phyloP scores from a whole-genome alignment of 2,113 vertebrate species.

The Chlamydotis undulata region DNA sequence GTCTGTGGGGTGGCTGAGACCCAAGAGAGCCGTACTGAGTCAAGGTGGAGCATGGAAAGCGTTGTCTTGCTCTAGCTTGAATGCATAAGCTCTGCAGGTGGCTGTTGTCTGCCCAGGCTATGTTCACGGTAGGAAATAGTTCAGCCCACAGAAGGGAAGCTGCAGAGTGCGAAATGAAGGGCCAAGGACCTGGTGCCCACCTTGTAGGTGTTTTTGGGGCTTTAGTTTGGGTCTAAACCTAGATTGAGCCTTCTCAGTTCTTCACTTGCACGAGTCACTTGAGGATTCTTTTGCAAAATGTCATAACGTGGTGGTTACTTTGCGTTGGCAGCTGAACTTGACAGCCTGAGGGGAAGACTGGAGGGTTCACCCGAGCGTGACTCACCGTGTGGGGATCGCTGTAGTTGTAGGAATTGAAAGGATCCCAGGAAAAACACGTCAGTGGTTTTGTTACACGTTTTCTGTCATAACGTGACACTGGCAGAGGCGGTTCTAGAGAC shows the following conservation, averaged over 20 bases:
- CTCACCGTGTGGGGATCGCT: not conserved
- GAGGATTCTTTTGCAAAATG: not conserved
- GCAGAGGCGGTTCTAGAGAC: not conserved
- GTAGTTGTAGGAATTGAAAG: not conserved
- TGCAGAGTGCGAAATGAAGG: not conserved
- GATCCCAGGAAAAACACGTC: not conserved
- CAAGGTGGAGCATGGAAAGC: not conserved
- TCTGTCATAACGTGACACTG: not conserved
- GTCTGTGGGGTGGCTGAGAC: not conserved
- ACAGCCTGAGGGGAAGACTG: not conserved
- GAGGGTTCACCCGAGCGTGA: not conserved
- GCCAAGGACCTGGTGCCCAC: not conserved
- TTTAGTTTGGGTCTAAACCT: not conserved
- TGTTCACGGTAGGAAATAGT: not conserved
- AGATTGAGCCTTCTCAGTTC: not conserved
- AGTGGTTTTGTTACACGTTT: not conserved
- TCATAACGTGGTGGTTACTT: not conserved
- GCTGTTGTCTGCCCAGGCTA: not conserved
- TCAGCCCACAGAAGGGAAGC: not conserved
- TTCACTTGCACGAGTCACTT: not conserved
- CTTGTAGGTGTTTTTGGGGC: not conserved
- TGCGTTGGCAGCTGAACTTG: not conserved
- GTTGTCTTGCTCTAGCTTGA: accelerated
- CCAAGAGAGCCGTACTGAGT: not conserved
- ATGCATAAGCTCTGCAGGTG: not conserved